A percentile compares a stretch with the other conserved stretches of the same genome.
phyloP scores from a whole-genome alignment of 2,113 vertebrate genomes.

The Octodon degus region DNA sequence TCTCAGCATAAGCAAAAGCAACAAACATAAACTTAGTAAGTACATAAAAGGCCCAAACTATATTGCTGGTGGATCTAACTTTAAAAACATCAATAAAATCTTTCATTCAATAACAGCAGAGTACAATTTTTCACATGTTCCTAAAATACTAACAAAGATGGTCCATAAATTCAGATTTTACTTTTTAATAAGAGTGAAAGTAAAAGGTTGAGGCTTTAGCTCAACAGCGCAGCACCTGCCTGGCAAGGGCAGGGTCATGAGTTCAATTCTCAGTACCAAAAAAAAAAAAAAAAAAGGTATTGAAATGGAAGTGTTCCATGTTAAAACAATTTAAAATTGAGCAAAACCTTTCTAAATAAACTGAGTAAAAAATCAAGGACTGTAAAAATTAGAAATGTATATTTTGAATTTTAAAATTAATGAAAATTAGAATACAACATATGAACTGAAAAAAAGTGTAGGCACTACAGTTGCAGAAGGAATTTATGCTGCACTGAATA shows the following conservation, averaged over 20 bases:
- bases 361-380: neutral
- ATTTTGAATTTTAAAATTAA: constrained; percentile 14
- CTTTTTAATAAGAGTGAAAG: neutral
- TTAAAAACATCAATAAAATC: neutral
- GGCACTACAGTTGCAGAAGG: neutral
- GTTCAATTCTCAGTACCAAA: too few species aligned
- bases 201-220: neutral
- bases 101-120: neutral
- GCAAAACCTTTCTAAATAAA: constrained; percentile 15
- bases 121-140: neutral
- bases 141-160: neutral
- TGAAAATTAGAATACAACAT: neutral
- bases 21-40: neutral
- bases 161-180: neutral
- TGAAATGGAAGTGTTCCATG: neutral
- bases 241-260: too few species aligned
- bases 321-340: constrained; percentile 39
- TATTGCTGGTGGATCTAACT: neutral
- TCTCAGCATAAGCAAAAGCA: neutral
- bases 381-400: neutral
- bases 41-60: neutral
- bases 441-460: neutral
- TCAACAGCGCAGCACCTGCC: too few species aligned
- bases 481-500: neutral
- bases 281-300: too few species aligned